Evolutionary conservation across 2,113 vertebrate genomes (phyloP), one percentile per base, ranked within the genome.

Genomic region (Podarcis cretensis): DNA sequence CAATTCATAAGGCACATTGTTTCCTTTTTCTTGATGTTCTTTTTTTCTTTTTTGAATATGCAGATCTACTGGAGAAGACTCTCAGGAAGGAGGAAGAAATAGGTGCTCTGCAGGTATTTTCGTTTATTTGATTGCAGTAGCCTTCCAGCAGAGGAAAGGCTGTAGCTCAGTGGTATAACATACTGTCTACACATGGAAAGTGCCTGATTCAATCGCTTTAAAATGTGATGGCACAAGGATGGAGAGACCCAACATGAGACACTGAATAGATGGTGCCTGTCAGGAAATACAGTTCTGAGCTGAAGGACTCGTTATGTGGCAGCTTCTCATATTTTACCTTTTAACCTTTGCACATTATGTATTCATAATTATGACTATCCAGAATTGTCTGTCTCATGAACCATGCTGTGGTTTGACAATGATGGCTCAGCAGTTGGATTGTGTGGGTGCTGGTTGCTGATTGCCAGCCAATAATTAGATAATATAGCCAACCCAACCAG

Each of bases 61-160:
- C 95, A 99, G 98, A 98, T 90, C 95, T 99, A 48, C 89, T 98
- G 91, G 97, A 98, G 93, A 98, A 96, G 94, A 97, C 92, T 82
- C 96, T 96, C 78, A 97, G 95, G 95, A 98, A 96, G 95, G 98
- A 99, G 81, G 98, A 98, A 88, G 98, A 98, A 95, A 96, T 98
- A 96, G 97, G 96, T 92, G 96, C 95, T 92, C 95, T 99, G 20
- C 98, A 99, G 98, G 98, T 99, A 93, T 94, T 89, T 90, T 93
- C 83, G 89, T 48, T 81, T 71, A 74, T 87, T 83, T 77, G 18
- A 54, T 90, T 89, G 30, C 12, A 83, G 2, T 81, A 86, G 18
- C 7, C 32, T 40, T 40, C 32, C 79, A 73, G 37, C n/a, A 66
- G 16, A 21, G 23, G 20, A 10, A 57, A 35, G 10, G n/a, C 16